Base-by-base conservation (phyloP, 92 coral and sea anemone species). In the Palythoa caribaeorum region DNA sequence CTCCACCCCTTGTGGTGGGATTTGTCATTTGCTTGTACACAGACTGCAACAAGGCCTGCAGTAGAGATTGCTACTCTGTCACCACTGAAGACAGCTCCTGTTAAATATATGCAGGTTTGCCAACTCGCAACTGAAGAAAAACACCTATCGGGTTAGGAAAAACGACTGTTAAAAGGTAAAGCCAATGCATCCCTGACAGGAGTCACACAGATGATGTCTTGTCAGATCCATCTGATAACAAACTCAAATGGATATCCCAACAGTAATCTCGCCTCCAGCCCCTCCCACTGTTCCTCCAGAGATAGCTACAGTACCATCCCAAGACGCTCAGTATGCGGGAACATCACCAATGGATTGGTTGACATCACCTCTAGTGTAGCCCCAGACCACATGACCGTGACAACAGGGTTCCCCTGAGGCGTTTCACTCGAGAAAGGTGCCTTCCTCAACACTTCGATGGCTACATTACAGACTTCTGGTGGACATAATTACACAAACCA, bases 41-140 rank as follows among this genome's bases (percentile, higher is more conserved):
- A 12, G 91, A 91, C 50, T 76, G 71, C 57, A 78, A 87, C 86
- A 91, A 83, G 40, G 9, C 93, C 69, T 35, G 47, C 17, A 70
- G 76, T 16, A 80, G 90, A 44, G 79, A 84, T 54, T 14, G 78
- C 21, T 71, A 84, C 68, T 47, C 52, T 50, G 66, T 77, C 11
- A 35, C 66, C 21, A 7, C 66, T 37, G 51, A 54, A 35, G 17
- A 44, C 37, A 39, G 63, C 15, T 20, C 62, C 38, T 50, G 80
- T 51, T 76, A 50, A 47, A 50, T 21, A 74, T 51, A n/a, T 38
- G 80, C 80, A 76, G 14, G 39, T 51, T 76, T 39, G 80, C 16
- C 55, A 44, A 74, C 78, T 74, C 57, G 35, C 78, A 74, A 44
- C 78, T 44, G 78, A 74, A 74, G 59, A 47, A 47, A 2, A 74